A percentile compares a stretch with the other conserved stretches of the same genome.
phyloP scores from a whole-genome alignment of 2,888 invertebrate species.

The Synergus laeviventris region DNA sequence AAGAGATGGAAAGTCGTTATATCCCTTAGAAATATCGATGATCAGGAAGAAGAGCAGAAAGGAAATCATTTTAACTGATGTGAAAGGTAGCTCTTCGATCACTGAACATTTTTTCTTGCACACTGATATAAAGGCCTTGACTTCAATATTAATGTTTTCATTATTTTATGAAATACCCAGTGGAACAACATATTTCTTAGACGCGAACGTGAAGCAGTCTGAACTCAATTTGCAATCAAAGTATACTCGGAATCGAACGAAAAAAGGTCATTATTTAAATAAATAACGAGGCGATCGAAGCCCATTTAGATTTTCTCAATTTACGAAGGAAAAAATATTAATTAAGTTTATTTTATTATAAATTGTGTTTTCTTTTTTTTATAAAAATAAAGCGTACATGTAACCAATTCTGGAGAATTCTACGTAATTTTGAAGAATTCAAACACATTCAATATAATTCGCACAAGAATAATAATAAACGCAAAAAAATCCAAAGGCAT shows the following conservation, averaged over 20 bases:
- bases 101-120: constrained; percentile 42
- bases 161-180: constrained; percentile 57
- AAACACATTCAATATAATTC: no score
- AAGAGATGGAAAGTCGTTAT: constrained; percentile 84
- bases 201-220: constrained; percentile 44
- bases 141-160: constrained; percentile 62
- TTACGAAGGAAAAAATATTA: not conserved
- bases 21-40: constrained; percentile 53
- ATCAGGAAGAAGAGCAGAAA: constrained; percentile 53
- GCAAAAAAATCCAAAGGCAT: no score
- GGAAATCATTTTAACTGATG: constrained; percentile 52
- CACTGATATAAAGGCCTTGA: constrained; percentile 45
- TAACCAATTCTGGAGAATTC: no score
- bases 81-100: constrained; percentile 43
- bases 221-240: constrained; percentile 47
- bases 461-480: no score
- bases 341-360: not conserved
- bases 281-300: constrained; percentile 65
- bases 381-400: not conserved
- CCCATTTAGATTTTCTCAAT: constrained; percentile 42
- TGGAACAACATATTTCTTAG: constrained; percentile 35
- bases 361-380: not conserved
- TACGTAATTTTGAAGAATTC: no score
- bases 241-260: constrained; percentile 51
- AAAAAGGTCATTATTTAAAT: constrained; percentile 63